These are phyloP conservation scores for Trissoscelio sp. DNA, from an alignment of 2,888 invertebrate genomes.

Conservation along the genomic window DNA sequence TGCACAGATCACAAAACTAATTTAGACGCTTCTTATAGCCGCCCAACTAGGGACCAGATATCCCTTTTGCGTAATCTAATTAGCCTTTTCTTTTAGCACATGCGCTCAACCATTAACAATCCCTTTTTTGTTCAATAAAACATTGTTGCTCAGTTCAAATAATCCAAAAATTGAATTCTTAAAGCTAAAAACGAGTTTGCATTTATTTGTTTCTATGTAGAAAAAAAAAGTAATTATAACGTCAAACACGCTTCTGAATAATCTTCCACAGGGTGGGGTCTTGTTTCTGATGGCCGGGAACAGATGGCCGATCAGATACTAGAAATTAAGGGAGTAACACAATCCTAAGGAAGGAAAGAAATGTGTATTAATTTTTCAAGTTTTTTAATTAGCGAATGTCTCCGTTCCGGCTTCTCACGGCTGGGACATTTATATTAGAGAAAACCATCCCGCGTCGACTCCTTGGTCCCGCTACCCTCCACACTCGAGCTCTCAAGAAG, in stretches of 20 bases:
- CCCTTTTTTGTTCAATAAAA: too few species aligned
- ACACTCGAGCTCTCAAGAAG: conserved; percentile 21
- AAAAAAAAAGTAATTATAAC: conserved; percentile 23
- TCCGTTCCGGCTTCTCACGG: conserved; percentile 80
- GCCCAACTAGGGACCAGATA: conserved; percentile 72
- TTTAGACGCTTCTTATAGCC: conserved; percentile 70
- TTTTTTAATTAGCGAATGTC: conserved; percentile 84
- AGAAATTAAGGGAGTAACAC: conserved; percentile 81
- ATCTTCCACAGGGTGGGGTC: conserved; percentile 45
- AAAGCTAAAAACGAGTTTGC: too few species aligned
- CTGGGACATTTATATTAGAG: conserved; percentile 83
- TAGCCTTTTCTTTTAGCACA: conserved; percentile 79
- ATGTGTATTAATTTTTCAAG: conserved; percentile 84
- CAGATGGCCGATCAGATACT: conserved; percentile 83
- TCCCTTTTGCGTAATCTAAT: conserved; percentile 80
- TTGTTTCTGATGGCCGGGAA: conserved; percentile 75
- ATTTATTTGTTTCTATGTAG: not conserved
- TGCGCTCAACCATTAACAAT: conserved; percentile 57
- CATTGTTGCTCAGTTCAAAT: too few species aligned
- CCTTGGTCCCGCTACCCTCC: conserved; percentile 64
- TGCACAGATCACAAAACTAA: conserved; percentile 67
- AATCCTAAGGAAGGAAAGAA: conserved; percentile 79
- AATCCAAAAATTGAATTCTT: too few species aligned
- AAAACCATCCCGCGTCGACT: conserved; percentile 72
- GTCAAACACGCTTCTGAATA: conserved; percentile 58